Percentiles rank a stretch among this genome's conserved stretches.
phyloP scores from a whole-genome alignment of 2,888 invertebrate genomes.

The Leucania comma region DNA sequence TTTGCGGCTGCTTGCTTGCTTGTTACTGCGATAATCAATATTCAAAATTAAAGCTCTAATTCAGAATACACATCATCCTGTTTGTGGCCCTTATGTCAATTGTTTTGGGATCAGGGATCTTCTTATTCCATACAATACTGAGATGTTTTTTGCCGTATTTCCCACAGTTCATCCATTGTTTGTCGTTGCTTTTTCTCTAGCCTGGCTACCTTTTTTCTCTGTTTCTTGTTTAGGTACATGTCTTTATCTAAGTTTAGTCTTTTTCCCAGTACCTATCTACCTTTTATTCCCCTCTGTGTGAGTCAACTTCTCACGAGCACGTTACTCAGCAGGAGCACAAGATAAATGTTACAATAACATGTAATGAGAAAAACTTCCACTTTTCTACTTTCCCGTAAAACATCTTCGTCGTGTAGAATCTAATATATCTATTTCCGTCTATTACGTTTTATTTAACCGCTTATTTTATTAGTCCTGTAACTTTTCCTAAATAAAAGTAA shows the following conservation, averaged over 20 bases:
- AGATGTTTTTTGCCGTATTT: neutral
- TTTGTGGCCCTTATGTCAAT: neutral
- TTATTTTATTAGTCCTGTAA: slow-evolving; percentile 59
- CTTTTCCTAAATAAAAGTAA: slow-evolving; percentile 66
- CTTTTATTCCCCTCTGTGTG: slow-evolving; percentile 28
- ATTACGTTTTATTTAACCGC: slow-evolving; percentile 70
- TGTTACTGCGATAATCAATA: neutral
- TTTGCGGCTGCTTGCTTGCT: too few species aligned
- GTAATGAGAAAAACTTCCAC: slow-evolving; percentile 40
- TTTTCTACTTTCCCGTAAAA: slow-evolving; percentile 62
- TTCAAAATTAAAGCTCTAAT: neutral
- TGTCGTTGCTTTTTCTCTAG: neutral
- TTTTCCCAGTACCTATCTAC: slow-evolving; percentile 4
- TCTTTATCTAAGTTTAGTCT: slow-evolving; percentile 15
- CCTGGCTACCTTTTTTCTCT: neutral
- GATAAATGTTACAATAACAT: slow-evolving; percentile 39
- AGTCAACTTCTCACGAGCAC: slow-evolving; percentile 27
- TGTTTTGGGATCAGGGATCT: neutral
- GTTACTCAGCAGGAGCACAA: slow-evolving; percentile 27
- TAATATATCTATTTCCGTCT: slow-evolving; percentile 57
- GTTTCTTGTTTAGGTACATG: slow-evolving; percentile 2
- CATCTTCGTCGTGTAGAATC: slow-evolving; percentile 58
- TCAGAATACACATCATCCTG: neutral
- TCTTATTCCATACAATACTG: neutral
- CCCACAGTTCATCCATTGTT: neutral